Conservation (phyloP, 2,797 vertebrate species). For the Neomorphus geoffroyi region DNA sequence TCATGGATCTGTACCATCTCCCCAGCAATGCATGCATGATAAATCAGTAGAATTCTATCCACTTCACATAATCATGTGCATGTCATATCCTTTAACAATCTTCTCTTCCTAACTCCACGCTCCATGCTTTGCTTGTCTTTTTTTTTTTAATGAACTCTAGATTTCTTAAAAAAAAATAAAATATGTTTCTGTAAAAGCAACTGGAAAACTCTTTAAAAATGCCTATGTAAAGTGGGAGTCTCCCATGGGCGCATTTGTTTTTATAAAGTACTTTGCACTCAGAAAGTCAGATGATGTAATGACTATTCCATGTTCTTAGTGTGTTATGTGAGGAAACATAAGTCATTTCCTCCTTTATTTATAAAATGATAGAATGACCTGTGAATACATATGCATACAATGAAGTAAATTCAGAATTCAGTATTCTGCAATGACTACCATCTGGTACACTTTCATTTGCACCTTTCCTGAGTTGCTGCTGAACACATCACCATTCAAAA, state of each 20-base stretch:
- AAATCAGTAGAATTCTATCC: not conserved
- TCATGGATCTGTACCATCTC: not conserved
- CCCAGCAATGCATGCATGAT: not conserved
- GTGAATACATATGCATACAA: not conserved
- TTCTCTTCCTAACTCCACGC: not conserved
- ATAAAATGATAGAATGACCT: slow-evolving; percentile 12
- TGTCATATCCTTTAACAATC: not conserved
- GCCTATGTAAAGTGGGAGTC: not conserved
- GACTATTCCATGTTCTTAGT: not conserved
- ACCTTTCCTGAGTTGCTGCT: slow-evolving; percentile 1
- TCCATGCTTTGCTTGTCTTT: not conserved
- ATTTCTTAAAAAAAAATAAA: not conserved
- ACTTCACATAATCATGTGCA: not conserved
- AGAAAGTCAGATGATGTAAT: slow-evolving; percentile 20
- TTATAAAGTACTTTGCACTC: not conserved
- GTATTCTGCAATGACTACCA: slow-evolving; percentile 6
- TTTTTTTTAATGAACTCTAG: not conserved
- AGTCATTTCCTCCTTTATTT: slow-evolving; percentile 19
- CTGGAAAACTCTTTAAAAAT: not conserved
- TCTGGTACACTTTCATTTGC: slow-evolving; percentile 38
- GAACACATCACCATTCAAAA: slow-evolving; percentile 11
- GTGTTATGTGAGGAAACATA: slow-evolving; percentile 4
- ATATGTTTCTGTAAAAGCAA: not conserved
- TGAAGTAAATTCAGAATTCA: slow-evolving; percentile 29
- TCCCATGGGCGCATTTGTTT: not conserved